Evolutionary conservation across 92 coral and sea anemone genomes (phyloP).

Genomic region (Zoanthus sociatus): DNA sequence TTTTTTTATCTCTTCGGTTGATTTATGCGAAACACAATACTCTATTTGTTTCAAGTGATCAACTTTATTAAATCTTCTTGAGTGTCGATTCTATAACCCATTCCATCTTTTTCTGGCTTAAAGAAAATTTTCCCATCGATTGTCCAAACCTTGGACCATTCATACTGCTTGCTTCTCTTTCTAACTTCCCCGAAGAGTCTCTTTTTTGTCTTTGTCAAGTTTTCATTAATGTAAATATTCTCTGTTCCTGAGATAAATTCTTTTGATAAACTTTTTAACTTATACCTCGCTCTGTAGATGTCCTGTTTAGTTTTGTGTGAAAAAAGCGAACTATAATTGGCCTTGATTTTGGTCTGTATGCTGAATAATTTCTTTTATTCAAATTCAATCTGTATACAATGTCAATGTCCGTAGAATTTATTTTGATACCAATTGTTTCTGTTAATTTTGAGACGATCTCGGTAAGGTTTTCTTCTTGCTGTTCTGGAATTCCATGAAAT

Average conservation of each 20-base stretch:
- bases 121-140: conserved; percentile 1
- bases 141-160: not conserved
- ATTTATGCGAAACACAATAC: not conserved
- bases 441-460: not conserved
- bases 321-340: conserved; percentile 6
- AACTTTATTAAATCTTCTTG: not conserved
- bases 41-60: not conserved
- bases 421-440: not conserved
- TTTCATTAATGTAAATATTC: conserved; percentile 5
- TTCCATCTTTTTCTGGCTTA: not conserved
- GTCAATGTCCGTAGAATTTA: not conserved
- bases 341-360: not conserved
- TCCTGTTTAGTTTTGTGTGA: not conserved
- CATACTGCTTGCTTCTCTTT: conserved; percentile 3
- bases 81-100: not conserved
- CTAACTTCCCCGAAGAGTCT: not conserved
- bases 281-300: not conserved
- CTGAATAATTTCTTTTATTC: not conserved
- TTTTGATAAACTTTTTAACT: not conserved
- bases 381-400: not conserved
- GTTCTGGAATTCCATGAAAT: not conserved
- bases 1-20: no score
- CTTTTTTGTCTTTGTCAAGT: not conserved
- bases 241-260: not conserved
- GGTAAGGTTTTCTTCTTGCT: not conserved